A percentile compares a stretch with the other conserved stretches of the same genome.
These are phyloP conservation scores for Bombus pyrosoma DNA, from an alignment of 1,140 invertebrate species.

Conservation along the genomic window DNA sequence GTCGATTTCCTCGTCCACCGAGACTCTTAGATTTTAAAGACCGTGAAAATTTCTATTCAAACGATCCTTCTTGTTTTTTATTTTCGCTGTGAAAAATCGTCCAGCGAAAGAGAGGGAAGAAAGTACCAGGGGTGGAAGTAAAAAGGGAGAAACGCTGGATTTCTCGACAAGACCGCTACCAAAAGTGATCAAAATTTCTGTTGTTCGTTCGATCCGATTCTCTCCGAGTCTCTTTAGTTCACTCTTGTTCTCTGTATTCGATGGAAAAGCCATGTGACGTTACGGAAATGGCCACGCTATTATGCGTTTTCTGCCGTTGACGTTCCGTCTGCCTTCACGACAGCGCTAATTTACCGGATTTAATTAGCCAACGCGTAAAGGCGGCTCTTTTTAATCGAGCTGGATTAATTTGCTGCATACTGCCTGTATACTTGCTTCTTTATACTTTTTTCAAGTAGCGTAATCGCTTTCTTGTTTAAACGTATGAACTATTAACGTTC, in stretches of 20 bases:
- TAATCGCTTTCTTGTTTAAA: not conserved
- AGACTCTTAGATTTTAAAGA: slow-evolving; percentile 25
- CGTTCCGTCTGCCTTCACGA: slow-evolving; percentile 38
- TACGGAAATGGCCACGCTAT: slow-evolving; percentile 31
- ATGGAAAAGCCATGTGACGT: not conserved
- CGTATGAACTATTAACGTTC: not conserved
- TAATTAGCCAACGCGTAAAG: slow-evolving; percentile 51
- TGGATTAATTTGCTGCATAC: slow-evolving; percentile 14
- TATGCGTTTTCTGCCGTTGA: slow-evolving; percentile 44
- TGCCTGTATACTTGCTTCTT: not conserved
- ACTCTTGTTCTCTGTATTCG: not conserved
- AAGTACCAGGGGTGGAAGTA: not conserved
- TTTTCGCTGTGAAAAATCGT: slow-evolving; percentile 2
- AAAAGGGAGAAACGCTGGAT: not conserved
- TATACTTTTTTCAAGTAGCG: not conserved
- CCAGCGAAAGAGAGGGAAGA: not conserved
- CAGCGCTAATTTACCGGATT: slow-evolving; percentile 59
- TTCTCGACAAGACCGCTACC: not conserved
- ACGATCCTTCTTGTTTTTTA: not conserved
- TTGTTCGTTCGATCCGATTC: not conserved
- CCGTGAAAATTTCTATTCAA: slow-evolving; percentile 39
- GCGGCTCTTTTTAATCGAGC: slow-evolving; percentile 41
- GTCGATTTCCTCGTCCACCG: not conserved
- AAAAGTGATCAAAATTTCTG: not conserved
- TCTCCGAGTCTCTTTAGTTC: not conserved